These are phyloP conservation scores for Junonia oenone DNA, from an alignment of 2,888 invertebrate genomes.

Conservation along the genomic window DNA sequence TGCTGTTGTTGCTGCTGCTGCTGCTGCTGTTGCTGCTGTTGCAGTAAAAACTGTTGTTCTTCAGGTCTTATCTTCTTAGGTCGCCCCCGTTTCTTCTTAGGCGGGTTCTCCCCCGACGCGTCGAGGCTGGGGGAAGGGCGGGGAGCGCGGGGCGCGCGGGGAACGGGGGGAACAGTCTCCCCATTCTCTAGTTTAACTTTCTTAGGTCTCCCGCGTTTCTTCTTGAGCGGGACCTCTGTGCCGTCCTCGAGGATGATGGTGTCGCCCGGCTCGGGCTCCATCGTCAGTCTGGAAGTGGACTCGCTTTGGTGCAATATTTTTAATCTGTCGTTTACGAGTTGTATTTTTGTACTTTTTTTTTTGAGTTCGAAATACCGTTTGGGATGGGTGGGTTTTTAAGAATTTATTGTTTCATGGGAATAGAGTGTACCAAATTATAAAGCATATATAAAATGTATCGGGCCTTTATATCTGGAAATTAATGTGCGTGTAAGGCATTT, in stretches of 20 bases:
- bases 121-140: conserved; percentile 48
- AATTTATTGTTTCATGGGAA: not conserved
- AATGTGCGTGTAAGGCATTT: too few relatives aligned
- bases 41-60: conserved; percentile 76
- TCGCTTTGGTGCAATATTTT: conserved; percentile 43
- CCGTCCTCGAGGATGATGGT: conserved; percentile 81
- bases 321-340: conserved; percentile 37
- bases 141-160: conserved; percentile 68
- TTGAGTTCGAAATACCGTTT: not conserved
- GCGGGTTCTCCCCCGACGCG: conserved; percentile 70
- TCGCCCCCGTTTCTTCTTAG: conserved; percentile 92
- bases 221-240: conserved; percentile 86
- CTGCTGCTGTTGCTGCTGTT: conserved; percentile 64
- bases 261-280: conserved; percentile 75
- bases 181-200: conserved; percentile 85
- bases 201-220: conserved; percentile 94
- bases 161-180: conserved; percentile 80
- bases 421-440: too few relatives aligned
- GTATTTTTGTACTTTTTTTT: not conserved
- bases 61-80: conserved; percentile 91
- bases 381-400: not conserved
- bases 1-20: conserved; percentile 54
- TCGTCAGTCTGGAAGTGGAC: conserved; percentile 62
- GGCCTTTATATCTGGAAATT: too few relatives aligned
- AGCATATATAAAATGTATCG: too few relatives aligned